phyloP scores from a whole-genome alignment of 2,888 invertebrate species.

The Rhingia rostrata region DNA sequence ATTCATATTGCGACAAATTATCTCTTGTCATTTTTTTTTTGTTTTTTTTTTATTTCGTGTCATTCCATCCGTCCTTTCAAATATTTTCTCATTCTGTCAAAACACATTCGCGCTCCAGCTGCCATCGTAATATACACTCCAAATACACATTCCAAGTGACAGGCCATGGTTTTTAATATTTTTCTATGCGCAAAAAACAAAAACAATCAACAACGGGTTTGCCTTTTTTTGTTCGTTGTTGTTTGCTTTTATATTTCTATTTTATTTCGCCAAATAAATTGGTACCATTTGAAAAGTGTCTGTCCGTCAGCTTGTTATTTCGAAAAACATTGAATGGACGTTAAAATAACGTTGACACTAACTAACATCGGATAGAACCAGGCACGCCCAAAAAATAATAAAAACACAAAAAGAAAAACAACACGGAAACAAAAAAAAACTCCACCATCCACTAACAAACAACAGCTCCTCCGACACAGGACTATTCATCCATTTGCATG shows the following conservation, averaged over 20 bases:
- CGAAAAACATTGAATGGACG: constrained; percentile 60
- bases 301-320: constrained; percentile 73
- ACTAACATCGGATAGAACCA: constrained; percentile 63
- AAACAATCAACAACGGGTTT: constrained; percentile 51
- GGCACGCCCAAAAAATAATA: constrained; percentile 18
- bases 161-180: constrained; percentile 59
- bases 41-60: constrained; percentile 21
- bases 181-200: constrained; percentile 61
- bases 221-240: constrained; percentile 5
- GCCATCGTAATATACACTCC: constrained; percentile 49
- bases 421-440: constrained; percentile 33
- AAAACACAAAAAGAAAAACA: constrained; percentile 22
- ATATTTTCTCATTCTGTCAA: constrained; percentile 68
- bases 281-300: constrained; percentile 73
- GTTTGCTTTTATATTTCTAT: constrained; percentile 24
- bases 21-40: constrained; percentile 40
- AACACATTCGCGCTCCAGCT: constrained; percentile 51
- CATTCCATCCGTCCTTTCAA: constrained; percentile 52
- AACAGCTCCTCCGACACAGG: constrained; percentile 14
- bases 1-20: constrained; percentile 54
- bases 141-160: constrained; percentile 58
- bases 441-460: background rate
- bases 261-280: constrained; percentile 69
- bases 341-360: constrained; percentile 72
- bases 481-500: constrained; percentile 48